phyloP scores from a whole-genome alignment of 2,113 vertebrate genomes.

The Gobiocypris rarus region DNA sequence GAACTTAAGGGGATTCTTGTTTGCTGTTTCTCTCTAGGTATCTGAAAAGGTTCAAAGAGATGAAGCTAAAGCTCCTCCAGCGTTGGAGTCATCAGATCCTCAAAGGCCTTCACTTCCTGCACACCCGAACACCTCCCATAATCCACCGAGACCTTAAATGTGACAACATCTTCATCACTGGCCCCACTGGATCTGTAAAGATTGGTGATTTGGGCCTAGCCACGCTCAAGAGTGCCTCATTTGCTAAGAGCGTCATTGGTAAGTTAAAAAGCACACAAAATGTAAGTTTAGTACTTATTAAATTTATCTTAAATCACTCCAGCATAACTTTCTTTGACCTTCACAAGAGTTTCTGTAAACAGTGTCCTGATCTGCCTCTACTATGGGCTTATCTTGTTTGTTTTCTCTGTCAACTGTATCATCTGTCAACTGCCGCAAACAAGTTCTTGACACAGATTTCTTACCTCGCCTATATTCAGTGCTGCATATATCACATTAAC shows the following conservation, averaged over 20 bases:
- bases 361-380: constrained; percentile 4
- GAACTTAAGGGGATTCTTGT: not conserved
- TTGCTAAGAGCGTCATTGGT: constrained; percentile 64
- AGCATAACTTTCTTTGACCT: constrained; percentile 40
- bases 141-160: constrained; percentile 65
- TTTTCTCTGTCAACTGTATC: constrained; percentile 41
- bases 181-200: constrained; percentile 61
- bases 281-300: too few species aligned
- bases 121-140: constrained; percentile 62
- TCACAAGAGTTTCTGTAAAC: constrained; percentile 49
- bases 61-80: constrained; percentile 62
- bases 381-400: constrained; percentile 13
- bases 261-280: not conserved
- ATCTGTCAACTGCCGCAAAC: constrained; percentile 38
- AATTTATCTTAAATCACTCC: not conserved
- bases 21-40: constrained; percentile 48
- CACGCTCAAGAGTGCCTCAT: constrained; percentile 61
- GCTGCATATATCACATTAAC: not conserved
- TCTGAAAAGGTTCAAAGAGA: constrained; percentile 63
- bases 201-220: constrained; percentile 63
- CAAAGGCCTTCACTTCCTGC: constrained; percentile 63
- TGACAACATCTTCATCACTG: constrained; percentile 65
- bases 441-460: constrained; percentile 35
- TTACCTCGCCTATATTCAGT: not conserved
- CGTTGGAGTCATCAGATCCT: constrained; percentile 63